A percentile compares a stretch with the other conserved stretches of the same genome.
These are phyloP conservation scores for Hoplodrina ambigua DNA, from an alignment of 2,888 invertebrate species.

Conservation along the genomic window DNA sequence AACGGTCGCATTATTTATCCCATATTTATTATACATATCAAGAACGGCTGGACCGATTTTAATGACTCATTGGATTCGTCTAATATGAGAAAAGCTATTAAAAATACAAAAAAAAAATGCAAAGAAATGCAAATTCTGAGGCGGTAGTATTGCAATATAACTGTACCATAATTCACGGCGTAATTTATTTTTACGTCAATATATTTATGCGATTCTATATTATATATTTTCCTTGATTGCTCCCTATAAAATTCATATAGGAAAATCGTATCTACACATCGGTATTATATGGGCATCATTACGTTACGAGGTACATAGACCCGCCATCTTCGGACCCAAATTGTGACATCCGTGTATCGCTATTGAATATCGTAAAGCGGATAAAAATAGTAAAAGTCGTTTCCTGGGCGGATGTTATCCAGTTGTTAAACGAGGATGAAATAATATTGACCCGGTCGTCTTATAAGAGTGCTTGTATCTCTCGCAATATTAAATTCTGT, in stretches of 20 bases:
- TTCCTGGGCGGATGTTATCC: conserved; percentile 35
- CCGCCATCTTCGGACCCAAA: conserved; percentile 35
- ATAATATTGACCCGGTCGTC: conserved; percentile 18
- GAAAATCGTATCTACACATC: conserved; percentile 9
- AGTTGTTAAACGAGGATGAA: conserved; percentile 16
- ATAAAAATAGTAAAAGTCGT: conserved; percentile 43
- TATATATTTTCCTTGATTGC: conserved; percentile 20
- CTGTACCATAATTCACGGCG: neutral
- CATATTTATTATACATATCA: too few relatives aligned
- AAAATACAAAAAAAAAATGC: too few relatives aligned
- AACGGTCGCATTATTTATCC: too few relatives aligned
- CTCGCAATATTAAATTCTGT: neutral
- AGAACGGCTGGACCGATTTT: too few relatives aligned
- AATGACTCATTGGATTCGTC: too few relatives aligned
- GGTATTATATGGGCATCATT: conserved; percentile 35
- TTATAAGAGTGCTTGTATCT: neutral
- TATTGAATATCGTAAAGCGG: conserved; percentile 43
- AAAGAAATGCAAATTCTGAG: too few relatives aligned
- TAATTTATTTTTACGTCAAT: neutral
- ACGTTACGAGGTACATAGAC: conserved; percentile 28
- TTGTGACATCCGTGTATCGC: conserved; percentile 45
- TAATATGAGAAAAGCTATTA: too few relatives aligned
- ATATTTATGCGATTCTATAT: neutral
- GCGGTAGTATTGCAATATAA: too few relatives aligned
- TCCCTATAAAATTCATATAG: conserved; percentile 15